phyloP scores from a whole-genome alignment of 2,888 invertebrate genomes.

The Dasypolia templi region DNA sequence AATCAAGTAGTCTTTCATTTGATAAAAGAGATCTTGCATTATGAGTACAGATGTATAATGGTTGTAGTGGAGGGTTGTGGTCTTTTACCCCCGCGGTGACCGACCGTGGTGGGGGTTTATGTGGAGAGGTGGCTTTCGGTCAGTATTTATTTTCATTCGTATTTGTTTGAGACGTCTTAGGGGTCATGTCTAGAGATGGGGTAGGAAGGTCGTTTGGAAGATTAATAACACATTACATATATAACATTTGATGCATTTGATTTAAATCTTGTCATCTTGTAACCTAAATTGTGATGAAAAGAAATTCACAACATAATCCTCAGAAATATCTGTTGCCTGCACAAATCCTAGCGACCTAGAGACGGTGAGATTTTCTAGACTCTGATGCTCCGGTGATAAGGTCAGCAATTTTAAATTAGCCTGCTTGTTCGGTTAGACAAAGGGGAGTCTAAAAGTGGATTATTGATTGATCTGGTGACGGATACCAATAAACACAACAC shows the following conservation, averaged over 20 bases:
- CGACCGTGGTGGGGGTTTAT: no score
- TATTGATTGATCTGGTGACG: slow-evolving; percentile 3
- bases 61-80: no score
- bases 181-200: no score
- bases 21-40: no score
- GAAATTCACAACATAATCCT: background rate
- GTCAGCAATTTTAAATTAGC: slow-evolving; percentile 4
- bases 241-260: background rate
- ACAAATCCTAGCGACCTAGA: background rate
- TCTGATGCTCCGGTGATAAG: background rate
- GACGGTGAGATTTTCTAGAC: background rate
- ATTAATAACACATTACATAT: no score
- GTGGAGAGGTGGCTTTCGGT: no score
- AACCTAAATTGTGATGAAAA: background rate
- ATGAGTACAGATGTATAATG: no score
- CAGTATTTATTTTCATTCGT: no score
- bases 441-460: slow-evolving; percentile 9
- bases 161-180: no score
- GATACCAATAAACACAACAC: background rate
- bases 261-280: background rate
- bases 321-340: background rate
- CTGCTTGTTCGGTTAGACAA: background rate
- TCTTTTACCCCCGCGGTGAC: no score
- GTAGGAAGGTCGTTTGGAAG: no score
- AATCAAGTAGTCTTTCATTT: no score